phyloP scores from a whole-genome alignment of 2,113 vertebrate species.

The Trochalopteron elliotii region DNA sequence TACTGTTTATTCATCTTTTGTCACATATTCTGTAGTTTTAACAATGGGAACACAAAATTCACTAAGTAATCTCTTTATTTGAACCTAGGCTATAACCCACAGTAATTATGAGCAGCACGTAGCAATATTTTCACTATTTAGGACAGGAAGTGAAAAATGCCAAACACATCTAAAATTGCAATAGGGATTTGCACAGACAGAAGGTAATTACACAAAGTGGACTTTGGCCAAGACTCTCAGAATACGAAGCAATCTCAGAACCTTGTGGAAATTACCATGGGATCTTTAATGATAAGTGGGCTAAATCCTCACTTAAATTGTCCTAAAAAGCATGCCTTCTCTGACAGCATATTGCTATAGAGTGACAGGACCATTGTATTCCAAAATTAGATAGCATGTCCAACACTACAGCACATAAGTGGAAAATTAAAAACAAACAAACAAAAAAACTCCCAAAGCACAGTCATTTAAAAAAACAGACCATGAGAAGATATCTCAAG shows the following conservation, averaged over 20 bases:
- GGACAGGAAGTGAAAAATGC: constrained; percentile 45
- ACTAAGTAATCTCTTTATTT: not conserved
- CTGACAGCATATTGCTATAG: not conserved
- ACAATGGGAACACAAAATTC: not conserved
- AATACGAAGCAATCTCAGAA: constrained; percentile 23
- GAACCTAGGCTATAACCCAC: not conserved
- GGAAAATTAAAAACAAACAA: not conserved
- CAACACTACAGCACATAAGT: not conserved
- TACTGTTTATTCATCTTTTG: not conserved
- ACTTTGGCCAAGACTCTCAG: constrained; percentile 53
- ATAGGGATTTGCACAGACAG: constrained; percentile 50
- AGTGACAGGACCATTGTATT: not conserved
- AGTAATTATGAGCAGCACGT: not conserved
- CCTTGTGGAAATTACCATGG: constrained; percentile 29
- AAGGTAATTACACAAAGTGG: constrained; percentile 62
- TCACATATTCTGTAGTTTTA: not conserved
- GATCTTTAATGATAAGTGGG: constrained; percentile 20
- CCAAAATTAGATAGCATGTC: not conserved
- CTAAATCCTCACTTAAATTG: not conserved
- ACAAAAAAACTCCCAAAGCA: not conserved
- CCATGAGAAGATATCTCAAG: not conserved
- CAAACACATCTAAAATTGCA: constrained; percentile 35
- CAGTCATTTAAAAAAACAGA: not conserved
- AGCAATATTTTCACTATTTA: constrained; percentile 35
- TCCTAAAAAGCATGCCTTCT: not conserved